phyloP scores from a whole-genome alignment of 2,797 vertebrate genomes.

The Paramormyrops hopkinsi region DNA sequence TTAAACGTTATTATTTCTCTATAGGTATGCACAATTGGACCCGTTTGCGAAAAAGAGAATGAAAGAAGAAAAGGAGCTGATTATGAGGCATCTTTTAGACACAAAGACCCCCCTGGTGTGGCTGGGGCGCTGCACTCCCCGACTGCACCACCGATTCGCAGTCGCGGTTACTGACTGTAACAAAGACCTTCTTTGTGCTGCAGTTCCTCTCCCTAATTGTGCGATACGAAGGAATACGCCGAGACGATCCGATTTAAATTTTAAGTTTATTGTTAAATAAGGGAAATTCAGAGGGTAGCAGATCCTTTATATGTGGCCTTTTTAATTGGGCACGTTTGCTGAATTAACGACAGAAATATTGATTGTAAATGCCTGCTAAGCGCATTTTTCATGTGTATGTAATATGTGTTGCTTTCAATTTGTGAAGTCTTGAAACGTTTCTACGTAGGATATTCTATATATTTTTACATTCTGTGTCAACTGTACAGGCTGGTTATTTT shows the following conservation, averaged over 20 bases:
- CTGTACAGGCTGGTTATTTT: not conserved
- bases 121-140: conserved; percentile 1
- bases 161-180: conserved; percentile 8
- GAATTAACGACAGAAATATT: not conserved
- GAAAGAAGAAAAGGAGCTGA: not conserved
- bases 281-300: not conserved
- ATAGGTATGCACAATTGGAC: not conserved
- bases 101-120: conserved; percentile 1
- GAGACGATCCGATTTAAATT: not conserved
- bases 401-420: not conserved
- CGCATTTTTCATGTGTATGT: not conserved
- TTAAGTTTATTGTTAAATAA: not conserved
- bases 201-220: not conserved
- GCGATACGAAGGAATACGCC: not conserved
- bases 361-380: not conserved
- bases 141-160: conserved; percentile 10
- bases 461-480: not conserved
- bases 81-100: conserved; percentile 1
- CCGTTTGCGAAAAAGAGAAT: not conserved
- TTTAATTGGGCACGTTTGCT: not conserved
- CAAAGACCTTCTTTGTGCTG: conserved; percentile 29
- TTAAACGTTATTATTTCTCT: not conserved
- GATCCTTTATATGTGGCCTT: not conserved
- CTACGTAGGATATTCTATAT: not conserved
- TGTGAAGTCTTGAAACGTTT: not conserved